These are phyloP conservation scores for Aphrophora alni DNA, from an alignment of 2,888 invertebrate genomes.

Conservation along the genomic window DNA sequence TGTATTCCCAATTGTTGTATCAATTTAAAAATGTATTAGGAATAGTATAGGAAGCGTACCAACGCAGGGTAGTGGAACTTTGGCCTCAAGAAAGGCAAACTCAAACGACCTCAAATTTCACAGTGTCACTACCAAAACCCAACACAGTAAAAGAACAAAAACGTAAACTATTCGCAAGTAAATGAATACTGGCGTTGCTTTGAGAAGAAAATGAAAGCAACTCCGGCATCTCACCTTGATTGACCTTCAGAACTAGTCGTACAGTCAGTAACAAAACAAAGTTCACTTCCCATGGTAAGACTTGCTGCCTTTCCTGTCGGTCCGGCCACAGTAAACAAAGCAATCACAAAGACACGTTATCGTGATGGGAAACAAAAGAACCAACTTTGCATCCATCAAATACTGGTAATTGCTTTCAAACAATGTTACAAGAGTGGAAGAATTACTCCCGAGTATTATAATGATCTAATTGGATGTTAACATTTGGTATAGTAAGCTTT, in stretches of 20 bases:
- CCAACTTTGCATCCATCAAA: not conserved
- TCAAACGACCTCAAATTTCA: too few species aligned
- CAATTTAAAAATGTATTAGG: too few species aligned
- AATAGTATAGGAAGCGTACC: too few species aligned
- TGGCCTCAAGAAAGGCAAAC: too few species aligned
- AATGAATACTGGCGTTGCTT: not conserved
- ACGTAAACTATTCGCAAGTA: not conserved
- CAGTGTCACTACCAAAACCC: too few species aligned
- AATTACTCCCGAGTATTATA: too few species aligned
- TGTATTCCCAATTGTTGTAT: too few species aligned
- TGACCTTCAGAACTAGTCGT: conserved; percentile 37
- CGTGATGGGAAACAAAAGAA: not conserved
- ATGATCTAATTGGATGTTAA: too few species aligned
- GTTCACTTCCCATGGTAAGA: not conserved
- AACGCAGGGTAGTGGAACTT: too few species aligned
- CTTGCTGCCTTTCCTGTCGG: not conserved
- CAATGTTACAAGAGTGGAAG: too few species aligned
- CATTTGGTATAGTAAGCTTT: too few species aligned
- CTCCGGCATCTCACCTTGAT: conserved; percentile 30
- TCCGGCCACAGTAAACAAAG: not conserved
- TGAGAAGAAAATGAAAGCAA: not conserved
- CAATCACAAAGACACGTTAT: not conserved
- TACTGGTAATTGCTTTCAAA: not conserved
- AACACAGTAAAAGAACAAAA: too few species aligned
- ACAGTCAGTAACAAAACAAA: conserved; percentile 29